These are phyloP conservation scores for Anoplophora glabripennis DNA, from an alignment of 1,140 invertebrate species.

Conservation along the genomic window DNA sequence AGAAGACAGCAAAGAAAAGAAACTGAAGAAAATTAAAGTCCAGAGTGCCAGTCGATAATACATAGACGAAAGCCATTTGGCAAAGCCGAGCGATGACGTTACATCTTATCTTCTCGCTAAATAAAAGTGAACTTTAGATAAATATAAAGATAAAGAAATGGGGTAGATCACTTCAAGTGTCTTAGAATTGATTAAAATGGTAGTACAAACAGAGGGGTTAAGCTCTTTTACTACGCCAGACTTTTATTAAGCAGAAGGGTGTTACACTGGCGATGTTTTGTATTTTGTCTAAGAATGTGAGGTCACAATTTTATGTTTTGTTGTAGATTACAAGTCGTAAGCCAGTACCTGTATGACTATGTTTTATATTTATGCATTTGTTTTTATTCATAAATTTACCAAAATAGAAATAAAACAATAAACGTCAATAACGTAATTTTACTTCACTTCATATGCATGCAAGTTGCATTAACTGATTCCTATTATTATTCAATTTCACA, in stretches of 20 bases:
- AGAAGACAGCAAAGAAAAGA: slow-evolving; percentile 21
- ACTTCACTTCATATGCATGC: too few species aligned
- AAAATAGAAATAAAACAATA: too few species aligned
- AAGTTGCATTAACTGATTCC: too few species aligned
- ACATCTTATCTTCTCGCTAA: slow-evolving; percentile 40
- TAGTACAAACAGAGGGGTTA: slow-evolving; percentile 40
- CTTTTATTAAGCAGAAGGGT: slow-evolving; percentile 30
- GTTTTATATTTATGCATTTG: too few species aligned
- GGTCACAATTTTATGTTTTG: too few species aligned
- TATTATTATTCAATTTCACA: too few species aligned
- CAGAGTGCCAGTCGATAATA: slow-evolving; percentile 27
- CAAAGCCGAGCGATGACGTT: slow-evolving; percentile 22
- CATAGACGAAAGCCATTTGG: slow-evolving; percentile 33
- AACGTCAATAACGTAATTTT: too few species aligned
- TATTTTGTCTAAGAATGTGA: too few species aligned
- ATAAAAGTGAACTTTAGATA: slow-evolving; percentile 45
- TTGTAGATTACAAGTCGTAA: too few species aligned
- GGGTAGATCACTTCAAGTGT: slow-evolving; percentile 43
- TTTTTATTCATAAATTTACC: too few species aligned
- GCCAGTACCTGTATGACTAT: too few species aligned
- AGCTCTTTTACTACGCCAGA: slow-evolving; percentile 32
- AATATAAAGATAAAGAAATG: slow-evolving; percentile 41
- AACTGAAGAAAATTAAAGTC: slow-evolving; percentile 35
- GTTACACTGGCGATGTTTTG: too few species aligned
- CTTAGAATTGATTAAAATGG: slow-evolving; percentile 46